phyloP scores from a whole-genome alignment of 2,797 vertebrate species.

The Galaxias olidus region DNA sequence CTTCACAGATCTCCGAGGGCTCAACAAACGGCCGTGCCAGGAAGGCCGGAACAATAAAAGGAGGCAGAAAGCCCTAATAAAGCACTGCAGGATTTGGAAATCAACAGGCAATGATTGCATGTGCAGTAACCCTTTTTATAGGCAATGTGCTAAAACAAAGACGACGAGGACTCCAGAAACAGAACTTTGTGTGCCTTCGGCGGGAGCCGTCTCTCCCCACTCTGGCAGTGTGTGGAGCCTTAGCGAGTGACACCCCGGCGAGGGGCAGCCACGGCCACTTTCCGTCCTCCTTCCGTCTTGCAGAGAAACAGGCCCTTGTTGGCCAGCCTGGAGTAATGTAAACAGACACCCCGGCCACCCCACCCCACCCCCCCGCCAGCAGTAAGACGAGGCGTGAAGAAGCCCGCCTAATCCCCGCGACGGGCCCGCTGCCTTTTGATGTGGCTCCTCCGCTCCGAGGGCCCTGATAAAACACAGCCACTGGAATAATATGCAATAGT shows the following conservation, averaged over 20 bases:
- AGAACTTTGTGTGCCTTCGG: constrained; percentile 22
- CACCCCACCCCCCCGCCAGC: constrained; percentile 26
- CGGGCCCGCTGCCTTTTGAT: constrained; percentile 33
- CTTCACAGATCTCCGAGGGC: constrained; percentile 31
- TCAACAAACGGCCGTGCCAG: constrained; percentile 35
- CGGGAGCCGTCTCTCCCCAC: not conserved
- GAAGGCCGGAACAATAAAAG: constrained; percentile 33
- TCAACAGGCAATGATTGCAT: constrained; percentile 49
- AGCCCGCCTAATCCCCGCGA: constrained; percentile 26
- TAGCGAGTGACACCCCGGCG: constrained; percentile 16
- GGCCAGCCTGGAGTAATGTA: constrained; percentile 19
- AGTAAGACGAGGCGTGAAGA: constrained; percentile 18
- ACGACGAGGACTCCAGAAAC: constrained; percentile 34
- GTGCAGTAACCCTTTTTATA: constrained; percentile 42
- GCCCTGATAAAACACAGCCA: constrained; percentile 27
- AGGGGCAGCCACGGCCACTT: constrained; percentile 21
- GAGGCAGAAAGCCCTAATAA: constrained; percentile 34
- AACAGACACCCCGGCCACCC: constrained; percentile 25
- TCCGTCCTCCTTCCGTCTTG: constrained; percentile 17
- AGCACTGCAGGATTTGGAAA: constrained; percentile 44
- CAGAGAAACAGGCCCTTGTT: constrained; percentile 22
- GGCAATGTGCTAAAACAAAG: constrained; percentile 38
- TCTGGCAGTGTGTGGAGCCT: not conserved
- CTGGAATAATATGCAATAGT: constrained; percentile 39
- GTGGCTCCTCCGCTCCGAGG: constrained; percentile 23